Conservation (phyloP, 2,113 vertebrate genomes). For the Baryphthengus martii region DNA sequence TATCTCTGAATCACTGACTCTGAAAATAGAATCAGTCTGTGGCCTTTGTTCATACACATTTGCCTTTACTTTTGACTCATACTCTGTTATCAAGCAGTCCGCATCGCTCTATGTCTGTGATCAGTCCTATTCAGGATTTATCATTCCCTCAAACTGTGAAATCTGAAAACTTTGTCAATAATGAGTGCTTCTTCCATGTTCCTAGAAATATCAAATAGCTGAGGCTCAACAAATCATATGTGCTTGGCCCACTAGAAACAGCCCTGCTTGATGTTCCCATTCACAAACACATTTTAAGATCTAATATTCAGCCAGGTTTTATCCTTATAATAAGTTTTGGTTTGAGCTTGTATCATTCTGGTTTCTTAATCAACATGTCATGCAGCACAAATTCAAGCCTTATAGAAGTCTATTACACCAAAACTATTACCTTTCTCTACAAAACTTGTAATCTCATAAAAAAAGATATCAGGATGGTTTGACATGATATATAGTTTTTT, state of each 20-base stretch:
- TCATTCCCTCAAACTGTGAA: not conserved
- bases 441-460: constrained; percentile 40
- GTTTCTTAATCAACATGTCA: constrained; percentile 12
- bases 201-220: not conserved
- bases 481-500: constrained; percentile 33
- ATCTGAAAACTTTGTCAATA: not conserved
- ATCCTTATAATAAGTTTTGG: not conserved
- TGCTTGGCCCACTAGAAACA: not conserved
- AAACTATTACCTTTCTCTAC: constrained; percentile 3
- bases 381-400: not conserved
- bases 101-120: constrained; percentile 2
- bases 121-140: constrained; percentile 18
- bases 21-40: not conserved
- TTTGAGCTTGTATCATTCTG: not conserved
- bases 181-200: not conserved
- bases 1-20: not conserved
- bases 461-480: constrained; percentile 44
- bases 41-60: not conserved
- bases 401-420: not conserved
- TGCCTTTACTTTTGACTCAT: constrained; percentile 23
- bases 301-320: not conserved
- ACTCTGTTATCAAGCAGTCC: not conserved
- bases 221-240: not conserved
- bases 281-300: not conserved
- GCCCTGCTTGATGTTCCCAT: not conserved